Evolutionary conservation across 2,888 invertebrate species (phyloP), one percentile per base, ranked within the genome.

Genomic region (Tanytarsus gracilentus): DNA sequence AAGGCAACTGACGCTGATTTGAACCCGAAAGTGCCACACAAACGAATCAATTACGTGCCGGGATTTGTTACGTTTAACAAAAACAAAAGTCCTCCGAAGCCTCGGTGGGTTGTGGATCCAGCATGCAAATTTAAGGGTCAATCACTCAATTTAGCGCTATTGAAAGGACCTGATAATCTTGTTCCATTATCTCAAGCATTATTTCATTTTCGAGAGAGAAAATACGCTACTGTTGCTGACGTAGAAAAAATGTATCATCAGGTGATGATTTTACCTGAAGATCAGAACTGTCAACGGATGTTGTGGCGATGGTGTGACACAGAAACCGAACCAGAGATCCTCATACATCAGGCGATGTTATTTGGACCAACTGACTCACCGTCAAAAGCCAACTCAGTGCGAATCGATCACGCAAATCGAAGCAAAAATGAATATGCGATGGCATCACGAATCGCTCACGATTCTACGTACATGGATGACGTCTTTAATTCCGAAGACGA

Each of bases 341-440:
- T 39, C 23, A 14, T 4, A n/a, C 8, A n/a, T 9, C 11, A 7
- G 3, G 3, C 4, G 11, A 23, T 56, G 39, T 23, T 29, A 4
- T 56, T 56, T 14, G 56, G 56, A 39, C 27, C 56, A 3, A 23
- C 40, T 1, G 36, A 40, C 14, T 39, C 39, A 4, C 56, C 56
- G 8, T 1, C 25, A 1, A 3, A 4, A 6, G 23, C 56, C 1
- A 26, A 39, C 11, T 4, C 16, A n/a, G 40, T 56, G 1, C 18
- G 29, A 23, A 39, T 26, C 21, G 14, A 27, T 2, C 9, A 25
- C 49, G 49, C 49, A 6, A 49, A 3, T 1, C 6, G 11, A 9
- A 25, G 9, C 25, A 1, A n/a, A 11, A 8, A 8, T 27, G 23
- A 49, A 49, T 49, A n/a, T n/a, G 25, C 49, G 11, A 6, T 25